These are phyloP conservation scores for Penaeus vannamei DNA, from an alignment of 1,140 invertebrate genomes.

Conservation along the genomic window DNA sequence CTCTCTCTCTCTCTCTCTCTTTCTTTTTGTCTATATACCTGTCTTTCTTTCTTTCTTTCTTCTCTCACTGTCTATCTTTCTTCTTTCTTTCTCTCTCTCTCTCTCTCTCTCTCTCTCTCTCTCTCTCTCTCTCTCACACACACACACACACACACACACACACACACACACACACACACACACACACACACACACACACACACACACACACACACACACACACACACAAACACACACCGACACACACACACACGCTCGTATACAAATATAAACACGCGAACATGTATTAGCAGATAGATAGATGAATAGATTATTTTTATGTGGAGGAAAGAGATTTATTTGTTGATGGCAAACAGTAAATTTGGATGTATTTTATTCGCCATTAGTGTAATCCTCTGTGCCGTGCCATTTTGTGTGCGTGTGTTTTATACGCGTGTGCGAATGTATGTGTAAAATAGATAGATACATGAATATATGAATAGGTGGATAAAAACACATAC, in stretches of 20 bases:
- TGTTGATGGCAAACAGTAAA: no score
- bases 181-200: neutral
- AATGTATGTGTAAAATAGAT: no score
- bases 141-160: neutral
- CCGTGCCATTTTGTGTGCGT: no score
- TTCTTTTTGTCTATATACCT: neutral
- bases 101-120: no score
- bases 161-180: neutral
- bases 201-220: neutral
- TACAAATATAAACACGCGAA: neutral
- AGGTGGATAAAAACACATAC: no score
- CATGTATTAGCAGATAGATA: neutral
- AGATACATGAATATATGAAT: no score
- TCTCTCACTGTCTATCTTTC: neutral
- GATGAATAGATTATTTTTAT: neutral
- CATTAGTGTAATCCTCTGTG: no score
- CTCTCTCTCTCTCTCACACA: neutral
- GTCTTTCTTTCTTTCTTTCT: neutral
- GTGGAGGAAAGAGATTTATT: neutral
- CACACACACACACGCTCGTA: neutral
- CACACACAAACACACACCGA: no score
- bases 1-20: slow-evolving; percentile 19
- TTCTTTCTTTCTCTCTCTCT: no score
- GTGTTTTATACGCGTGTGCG: no score
- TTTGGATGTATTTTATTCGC: no score